phyloP scores from a whole-genome alignment of 1,140 invertebrate species.

The Sitophilus oryzae region DNA sequence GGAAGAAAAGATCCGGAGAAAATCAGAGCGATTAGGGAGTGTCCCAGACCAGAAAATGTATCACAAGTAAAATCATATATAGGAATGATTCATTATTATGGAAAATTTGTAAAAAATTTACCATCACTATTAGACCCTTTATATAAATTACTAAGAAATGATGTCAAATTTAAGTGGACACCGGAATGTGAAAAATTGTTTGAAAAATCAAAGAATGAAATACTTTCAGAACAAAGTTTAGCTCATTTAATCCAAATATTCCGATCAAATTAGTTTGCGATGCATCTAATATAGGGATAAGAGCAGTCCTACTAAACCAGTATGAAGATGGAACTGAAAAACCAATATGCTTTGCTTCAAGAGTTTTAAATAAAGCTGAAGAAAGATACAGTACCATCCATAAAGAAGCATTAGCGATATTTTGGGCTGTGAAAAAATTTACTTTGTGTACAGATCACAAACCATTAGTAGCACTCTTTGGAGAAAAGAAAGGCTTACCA shows the following conservation, averaged over 20 bases:
- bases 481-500: conserved; percentile 35
- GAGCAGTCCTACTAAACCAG: not conserved
- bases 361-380: too few species aligned
- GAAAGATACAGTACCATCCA: too few species aligned
- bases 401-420: too few species aligned
- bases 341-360: too few species aligned
- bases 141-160: conserved; percentile 30
- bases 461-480: conserved; percentile 47
- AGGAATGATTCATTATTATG: conserved; percentile 40
- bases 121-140: conserved; percentile 24
- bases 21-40: conserved; percentile 21
- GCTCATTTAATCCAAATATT: too few species aligned
- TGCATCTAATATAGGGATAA: conserved; percentile 38
- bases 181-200: conserved; percentile 5
- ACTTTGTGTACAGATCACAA: conserved; percentile 47
- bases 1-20: not conserved
- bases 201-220: too few species aligned
- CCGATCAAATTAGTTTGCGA: too few species aligned
- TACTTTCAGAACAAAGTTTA: too few species aligned
- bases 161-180: conserved; percentile 22
- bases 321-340: conserved; percentile 44
- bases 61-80: conserved; percentile 33
- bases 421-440: conserved; percentile 48
- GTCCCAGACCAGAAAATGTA: conserved; percentile 14
- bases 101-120: conserved; percentile 31